Conservation (phyloP, 2,888 invertebrate genomes). For the Smittia sp. region DNA sequence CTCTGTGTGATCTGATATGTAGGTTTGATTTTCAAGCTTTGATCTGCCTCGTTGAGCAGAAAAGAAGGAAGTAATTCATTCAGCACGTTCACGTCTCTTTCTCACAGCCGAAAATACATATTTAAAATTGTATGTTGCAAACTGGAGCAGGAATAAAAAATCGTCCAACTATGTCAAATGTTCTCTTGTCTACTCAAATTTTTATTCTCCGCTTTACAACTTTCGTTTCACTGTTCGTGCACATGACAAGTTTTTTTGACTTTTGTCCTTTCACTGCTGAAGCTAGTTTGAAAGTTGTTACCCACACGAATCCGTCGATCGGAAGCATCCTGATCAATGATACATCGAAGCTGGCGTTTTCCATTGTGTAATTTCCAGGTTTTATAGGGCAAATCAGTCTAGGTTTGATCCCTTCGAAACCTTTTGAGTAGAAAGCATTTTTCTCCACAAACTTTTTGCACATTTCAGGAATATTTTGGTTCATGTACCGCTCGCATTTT, state of each 20-base stretch:
- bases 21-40: no score
- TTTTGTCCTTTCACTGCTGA: background rate
- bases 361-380: constrained; percentile 1
- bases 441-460: background rate
- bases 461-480: background rate
- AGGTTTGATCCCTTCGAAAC: background rate
- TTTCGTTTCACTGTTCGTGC: background rate
- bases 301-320: background rate
- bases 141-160: no score
- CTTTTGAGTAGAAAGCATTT: background rate
- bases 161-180: no score
- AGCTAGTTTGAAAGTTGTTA: background rate
- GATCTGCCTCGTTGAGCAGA: no score
- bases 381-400: background rate
- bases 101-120: no score
- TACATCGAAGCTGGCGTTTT: background rate
- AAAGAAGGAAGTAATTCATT: no score
- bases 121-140: no score
- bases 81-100: no score
- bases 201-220: background rate
- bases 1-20: no score
- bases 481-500: background rate
- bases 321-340: background rate
- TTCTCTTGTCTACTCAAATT: no score
- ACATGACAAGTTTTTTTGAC: background rate